A percentile compares a stretch with the other conserved stretches of the same genome.
Conservation (phyloP, 2,113 vertebrate genomes). For the Macrotus californicus region DNA sequence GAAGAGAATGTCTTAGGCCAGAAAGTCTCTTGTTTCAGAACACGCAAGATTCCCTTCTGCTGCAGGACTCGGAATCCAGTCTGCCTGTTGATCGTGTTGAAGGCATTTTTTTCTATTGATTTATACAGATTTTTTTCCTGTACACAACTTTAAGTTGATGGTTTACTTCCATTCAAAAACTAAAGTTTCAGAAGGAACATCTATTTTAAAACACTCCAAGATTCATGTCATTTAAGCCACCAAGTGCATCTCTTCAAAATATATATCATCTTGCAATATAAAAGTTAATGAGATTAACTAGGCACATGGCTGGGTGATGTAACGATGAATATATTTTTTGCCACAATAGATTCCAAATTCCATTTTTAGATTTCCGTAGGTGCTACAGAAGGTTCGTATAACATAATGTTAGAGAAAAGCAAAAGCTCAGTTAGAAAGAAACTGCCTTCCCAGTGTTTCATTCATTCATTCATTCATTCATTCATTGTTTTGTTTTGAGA, state of each 20-base stretch:
- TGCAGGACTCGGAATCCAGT: background rate
- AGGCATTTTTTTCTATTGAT: background rate
- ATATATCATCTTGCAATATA: background rate
- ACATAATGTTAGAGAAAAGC: background rate
- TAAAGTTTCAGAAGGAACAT: background rate
- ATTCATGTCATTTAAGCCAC: background rate
- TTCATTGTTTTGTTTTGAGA: background rate
- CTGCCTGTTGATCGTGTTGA: background rate
- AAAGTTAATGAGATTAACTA: constrained; percentile 10
- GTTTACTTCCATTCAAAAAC: background rate
- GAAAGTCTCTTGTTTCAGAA: background rate
- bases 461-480: background rate
- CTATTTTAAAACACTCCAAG: background rate
- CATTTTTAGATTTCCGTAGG: constrained; percentile 54
- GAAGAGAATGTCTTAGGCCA: background rate
- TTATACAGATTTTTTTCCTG: background rate
- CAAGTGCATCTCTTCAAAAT: constrained; percentile 3
- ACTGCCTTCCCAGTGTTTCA: background rate
- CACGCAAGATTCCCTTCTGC: background rate
- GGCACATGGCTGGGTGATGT: background rate
- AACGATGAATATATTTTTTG: constrained; percentile 8
- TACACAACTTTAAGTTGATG: background rate
- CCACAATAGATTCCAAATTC: constrained; percentile 24
- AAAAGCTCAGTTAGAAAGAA: background rate
- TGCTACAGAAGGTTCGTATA: background rate